Evolutionary conservation across 2,888 invertebrate genomes (phyloP).

Genomic region (Macrosiphum euphorbiae): DNA sequence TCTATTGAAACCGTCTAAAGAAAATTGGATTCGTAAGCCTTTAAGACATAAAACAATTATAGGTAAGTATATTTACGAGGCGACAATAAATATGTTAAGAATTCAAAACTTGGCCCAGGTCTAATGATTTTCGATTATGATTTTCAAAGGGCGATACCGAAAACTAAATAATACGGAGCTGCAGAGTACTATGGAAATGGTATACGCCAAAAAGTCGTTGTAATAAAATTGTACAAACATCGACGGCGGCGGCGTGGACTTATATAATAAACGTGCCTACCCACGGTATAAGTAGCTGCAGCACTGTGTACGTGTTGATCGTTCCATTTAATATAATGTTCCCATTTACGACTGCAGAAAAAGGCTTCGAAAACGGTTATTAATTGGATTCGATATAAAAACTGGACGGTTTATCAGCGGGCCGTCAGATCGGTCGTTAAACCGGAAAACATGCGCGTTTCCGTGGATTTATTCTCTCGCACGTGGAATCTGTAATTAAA

Average conservation of each 20-base stretch:
- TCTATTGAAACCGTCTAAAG: background rate
- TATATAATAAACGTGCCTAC: background rate
- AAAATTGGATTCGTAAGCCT: background rate
- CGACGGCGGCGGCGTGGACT: background rate
- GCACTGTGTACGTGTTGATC: background rate
- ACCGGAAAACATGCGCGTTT: background rate
- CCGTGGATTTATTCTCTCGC: background rate
- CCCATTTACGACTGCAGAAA: background rate
- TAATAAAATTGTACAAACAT: background rate
- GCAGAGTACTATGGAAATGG: background rate
- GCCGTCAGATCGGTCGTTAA: background rate
- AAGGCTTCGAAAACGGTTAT: background rate
- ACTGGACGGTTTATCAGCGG: background rate
- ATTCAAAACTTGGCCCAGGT: background rate
- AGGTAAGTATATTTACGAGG: background rate
- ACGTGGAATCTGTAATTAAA: slow-evolving; percentile 53
- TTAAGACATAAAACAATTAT: background rate
- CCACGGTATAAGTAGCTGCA: too few species aligned
- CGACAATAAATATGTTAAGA: background rate
- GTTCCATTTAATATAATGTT: background rate
- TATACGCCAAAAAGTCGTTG: background rate
- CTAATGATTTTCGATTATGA: background rate
- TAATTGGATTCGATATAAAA: slow-evolving; percentile 3
- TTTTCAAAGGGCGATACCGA: background rate
- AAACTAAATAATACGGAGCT: background rate